Conservation (phyloP, 2,888 invertebrate genomes). For the Eudasyphora cyanicolor region DNA sequence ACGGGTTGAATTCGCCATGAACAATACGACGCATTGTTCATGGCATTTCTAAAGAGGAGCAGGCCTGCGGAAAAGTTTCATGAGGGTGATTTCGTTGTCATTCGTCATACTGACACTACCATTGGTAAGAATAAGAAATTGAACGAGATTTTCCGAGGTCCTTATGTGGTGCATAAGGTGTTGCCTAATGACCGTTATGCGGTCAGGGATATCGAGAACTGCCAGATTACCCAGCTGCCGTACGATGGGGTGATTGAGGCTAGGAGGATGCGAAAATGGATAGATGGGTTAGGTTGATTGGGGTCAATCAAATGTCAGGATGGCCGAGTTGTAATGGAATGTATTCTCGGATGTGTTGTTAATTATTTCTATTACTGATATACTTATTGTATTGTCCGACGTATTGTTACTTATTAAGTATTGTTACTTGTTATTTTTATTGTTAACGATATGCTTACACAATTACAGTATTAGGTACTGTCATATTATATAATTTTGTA, state of each 20-base stretch:
- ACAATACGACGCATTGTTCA: constrained; percentile 69
- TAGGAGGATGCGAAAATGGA: constrained; percentile 40
- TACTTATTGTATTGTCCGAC: too few species aligned
- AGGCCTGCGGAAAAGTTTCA: constrained; percentile 54
- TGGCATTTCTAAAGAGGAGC: constrained; percentile 69
- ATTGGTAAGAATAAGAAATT: constrained; percentile 61
- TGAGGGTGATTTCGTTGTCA: constrained; percentile 36
- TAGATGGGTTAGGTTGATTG: constrained; percentile 33
- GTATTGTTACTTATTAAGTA: too few species aligned
- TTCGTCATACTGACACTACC: constrained; percentile 66
- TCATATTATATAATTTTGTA: not conserved
- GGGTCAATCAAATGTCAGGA: constrained; percentile 43
- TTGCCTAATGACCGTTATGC: constrained; percentile 23
- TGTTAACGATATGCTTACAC: too few species aligned
- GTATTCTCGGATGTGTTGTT: not conserved
- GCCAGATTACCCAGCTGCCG: constrained; percentile 29
- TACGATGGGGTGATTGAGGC: constrained; percentile 51
- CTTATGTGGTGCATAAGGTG: constrained; percentile 31
- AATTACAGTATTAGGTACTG: too few species aligned
- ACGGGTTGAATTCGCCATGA: constrained; percentile 69
- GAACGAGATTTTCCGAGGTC: not conserved
- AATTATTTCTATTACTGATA: not conserved
- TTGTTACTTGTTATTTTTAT: too few species aligned
- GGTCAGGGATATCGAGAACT: constrained; percentile 34
- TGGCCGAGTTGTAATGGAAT: constrained; percentile 35